Conservation (phyloP, 2,888 invertebrate species). For the Chrysotoxum bicinctum region DNA sequence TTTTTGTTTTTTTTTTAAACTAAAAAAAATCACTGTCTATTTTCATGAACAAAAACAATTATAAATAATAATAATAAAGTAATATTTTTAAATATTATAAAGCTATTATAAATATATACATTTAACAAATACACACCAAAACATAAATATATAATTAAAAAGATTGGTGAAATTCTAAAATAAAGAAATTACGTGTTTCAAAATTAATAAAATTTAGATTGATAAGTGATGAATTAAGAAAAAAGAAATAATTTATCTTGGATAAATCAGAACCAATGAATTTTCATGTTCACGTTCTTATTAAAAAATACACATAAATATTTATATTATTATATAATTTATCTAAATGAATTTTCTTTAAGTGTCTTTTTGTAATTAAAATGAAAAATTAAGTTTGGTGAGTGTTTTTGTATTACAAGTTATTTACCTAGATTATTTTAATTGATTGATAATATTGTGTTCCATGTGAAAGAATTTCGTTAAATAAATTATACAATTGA, state of each 20-base stretch:
- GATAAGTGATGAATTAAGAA: not conserved
- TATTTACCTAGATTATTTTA: conserved; percentile 33
- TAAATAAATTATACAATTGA: conserved; percentile 45
- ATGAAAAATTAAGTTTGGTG: conserved; percentile 34
- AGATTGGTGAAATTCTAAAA: not conserved
- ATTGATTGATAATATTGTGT: conserved; percentile 14
- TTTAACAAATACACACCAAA: not conserved
- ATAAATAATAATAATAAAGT: not conserved
- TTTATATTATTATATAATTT: conserved; percentile 15
- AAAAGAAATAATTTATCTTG: not conserved
- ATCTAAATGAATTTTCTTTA: conserved; percentile 62
- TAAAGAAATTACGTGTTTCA: not conserved
- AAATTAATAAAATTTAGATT: not conserved
- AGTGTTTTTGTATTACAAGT: conserved; percentile 46
- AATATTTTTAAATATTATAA: not conserved
- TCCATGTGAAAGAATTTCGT: conserved; percentile 40
- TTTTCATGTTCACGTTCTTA: conserved; percentile 41
- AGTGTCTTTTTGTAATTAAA: conserved; percentile 67
- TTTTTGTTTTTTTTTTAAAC: no score
- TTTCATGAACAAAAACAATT: not conserved
- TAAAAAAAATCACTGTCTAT: not conserved
- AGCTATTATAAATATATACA: not conserved
- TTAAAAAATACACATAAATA: not conserved
- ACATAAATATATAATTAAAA: not conserved
- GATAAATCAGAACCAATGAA: conserved; percentile 12